phyloP scores from a whole-genome alignment of 2,888 invertebrate species.

The Tetragonisca angustula region DNA sequence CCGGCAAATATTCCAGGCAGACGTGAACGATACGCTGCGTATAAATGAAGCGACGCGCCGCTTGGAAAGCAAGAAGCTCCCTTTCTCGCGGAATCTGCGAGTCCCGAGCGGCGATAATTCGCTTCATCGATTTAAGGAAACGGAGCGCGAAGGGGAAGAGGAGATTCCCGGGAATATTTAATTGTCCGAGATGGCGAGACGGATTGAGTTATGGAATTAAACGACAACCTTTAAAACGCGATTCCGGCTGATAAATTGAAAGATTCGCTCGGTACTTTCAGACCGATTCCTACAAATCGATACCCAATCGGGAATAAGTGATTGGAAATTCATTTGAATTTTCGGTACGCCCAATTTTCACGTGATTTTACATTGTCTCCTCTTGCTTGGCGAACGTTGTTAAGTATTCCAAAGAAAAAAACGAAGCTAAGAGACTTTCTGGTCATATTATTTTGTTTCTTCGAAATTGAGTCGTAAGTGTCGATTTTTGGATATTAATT shows the following conservation, averaged over 20 bases:
- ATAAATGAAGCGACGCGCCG: conserved; percentile 34
- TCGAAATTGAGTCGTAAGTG: too few species aligned
- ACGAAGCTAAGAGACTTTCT: background rate
- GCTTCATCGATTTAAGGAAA: conserved; percentile 31
- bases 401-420: too few species aligned
- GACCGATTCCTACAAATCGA: background rate
- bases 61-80: background rate
- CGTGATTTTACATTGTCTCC: too few species aligned
- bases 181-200: conserved; percentile 35
- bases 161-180: conserved; percentile 32
- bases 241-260: conserved; percentile 14
- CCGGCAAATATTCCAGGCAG: conserved; percentile 38
- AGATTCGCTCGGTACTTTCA: conserved; percentile 1
- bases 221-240: conserved; percentile 13
- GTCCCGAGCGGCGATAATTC: conserved; percentile 42
- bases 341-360: too few species aligned
- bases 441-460: background rate
- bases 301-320: background rate
- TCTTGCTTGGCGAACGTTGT: too few species aligned
- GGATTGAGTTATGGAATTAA: conserved; percentile 35
- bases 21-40: conserved; percentile 11
- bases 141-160: background rate
- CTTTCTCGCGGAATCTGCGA: conserved; percentile 29
- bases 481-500: background rate
- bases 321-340: background rate